Evolutionary conservation across 2,888 invertebrate species (phyloP).

Genomic region (Drosophila neotestacea): DNA sequence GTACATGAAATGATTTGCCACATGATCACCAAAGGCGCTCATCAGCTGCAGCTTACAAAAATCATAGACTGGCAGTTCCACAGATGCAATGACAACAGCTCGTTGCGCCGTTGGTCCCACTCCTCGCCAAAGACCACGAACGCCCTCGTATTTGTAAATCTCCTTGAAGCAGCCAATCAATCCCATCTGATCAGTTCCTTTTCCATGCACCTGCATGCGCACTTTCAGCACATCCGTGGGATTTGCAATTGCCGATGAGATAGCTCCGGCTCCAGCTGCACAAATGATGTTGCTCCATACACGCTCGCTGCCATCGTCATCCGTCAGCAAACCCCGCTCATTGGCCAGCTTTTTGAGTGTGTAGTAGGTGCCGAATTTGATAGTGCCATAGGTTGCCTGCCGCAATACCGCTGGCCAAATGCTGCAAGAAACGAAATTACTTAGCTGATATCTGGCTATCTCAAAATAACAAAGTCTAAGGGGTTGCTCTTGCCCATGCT

Average conservation of each 20-base stretch:
- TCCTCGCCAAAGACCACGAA: constrained; percentile 95
- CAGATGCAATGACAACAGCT: constrained; percentile 96
- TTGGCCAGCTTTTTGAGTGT: constrained; percentile 91
- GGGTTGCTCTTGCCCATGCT: constrained; percentile 45
- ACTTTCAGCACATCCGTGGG: constrained; percentile 98
- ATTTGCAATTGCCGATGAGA: constrained; percentile 97
- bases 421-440: constrained; percentile 85
- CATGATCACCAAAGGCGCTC: constrained; percentile 90
- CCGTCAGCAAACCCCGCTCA: constrained; percentile 85
- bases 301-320: constrained; percentile 86
- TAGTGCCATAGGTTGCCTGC: constrained; percentile 97
- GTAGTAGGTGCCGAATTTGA: constrained; percentile 98
- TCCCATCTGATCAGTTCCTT: constrained; percentile 87
- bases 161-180: constrained; percentile 92
- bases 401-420: constrained; percentile 96
- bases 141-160: constrained; percentile 93
- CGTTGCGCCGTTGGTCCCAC: constrained; percentile 97
- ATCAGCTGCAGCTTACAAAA: constrained; percentile 92
- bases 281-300: constrained; percentile 91
- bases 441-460: constrained; percentile 33
- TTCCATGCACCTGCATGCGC: constrained; percentile 92
- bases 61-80: constrained; percentile 97
- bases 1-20: constrained; percentile 94
- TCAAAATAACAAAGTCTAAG: constrained; percentile 58
- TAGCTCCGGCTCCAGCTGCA: constrained; percentile 90